These are phyloP conservation scores for Littorina saxatilis DNA, from an alignment of 1,140 invertebrate genomes.

Conservation along the genomic window DNA sequence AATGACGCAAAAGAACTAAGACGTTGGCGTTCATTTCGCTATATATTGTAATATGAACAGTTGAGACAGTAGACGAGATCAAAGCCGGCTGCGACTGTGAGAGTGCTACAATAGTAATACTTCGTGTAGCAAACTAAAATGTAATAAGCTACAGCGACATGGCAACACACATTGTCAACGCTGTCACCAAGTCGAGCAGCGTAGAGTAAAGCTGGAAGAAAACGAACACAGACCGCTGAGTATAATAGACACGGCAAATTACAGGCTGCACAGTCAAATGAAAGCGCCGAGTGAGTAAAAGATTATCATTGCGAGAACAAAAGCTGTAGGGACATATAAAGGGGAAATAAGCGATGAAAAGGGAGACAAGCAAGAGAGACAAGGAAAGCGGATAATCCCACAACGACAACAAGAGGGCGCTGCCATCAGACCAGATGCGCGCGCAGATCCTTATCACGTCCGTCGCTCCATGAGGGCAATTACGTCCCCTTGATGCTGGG, in stretches of 20 bases:
- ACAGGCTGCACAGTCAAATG: background rate
- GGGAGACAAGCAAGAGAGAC: slow-evolving; percentile 1
- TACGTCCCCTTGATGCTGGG: slow-evolving; percentile 29
- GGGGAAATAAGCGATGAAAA: background rate
- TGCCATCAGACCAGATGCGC: slow-evolving; percentile 24
- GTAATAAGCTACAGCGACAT: too few relatives aligned
- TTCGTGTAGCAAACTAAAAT: too few relatives aligned
- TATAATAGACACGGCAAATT: background rate
- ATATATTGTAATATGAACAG: too few relatives aligned
- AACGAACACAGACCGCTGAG: background rate
- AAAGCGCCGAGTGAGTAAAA: slow-evolving; percentile 24
- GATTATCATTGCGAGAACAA: slow-evolving; percentile 18
- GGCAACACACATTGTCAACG: too few relatives aligned
- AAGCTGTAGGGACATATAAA: background rate
- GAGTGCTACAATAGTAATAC: too few relatives aligned
- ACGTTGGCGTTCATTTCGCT: too few relatives aligned
- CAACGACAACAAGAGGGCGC: background rate
- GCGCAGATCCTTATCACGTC: slow-evolving; percentile 28
- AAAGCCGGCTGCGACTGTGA: too few relatives aligned
- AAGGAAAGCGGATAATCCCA: slow-evolving; percentile 6
- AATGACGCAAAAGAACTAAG: too few relatives aligned
- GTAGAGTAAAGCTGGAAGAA: too few relatives aligned
- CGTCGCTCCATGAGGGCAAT: slow-evolving; percentile 28
- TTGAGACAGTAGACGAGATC: too few relatives aligned
- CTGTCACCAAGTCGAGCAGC: too few relatives aligned